These are phyloP conservation scores for Spongilla lacustris DNA, from an alignment of 37 sponge, comb jelly and placozoan species.

Conservation along the genomic window DNA sequence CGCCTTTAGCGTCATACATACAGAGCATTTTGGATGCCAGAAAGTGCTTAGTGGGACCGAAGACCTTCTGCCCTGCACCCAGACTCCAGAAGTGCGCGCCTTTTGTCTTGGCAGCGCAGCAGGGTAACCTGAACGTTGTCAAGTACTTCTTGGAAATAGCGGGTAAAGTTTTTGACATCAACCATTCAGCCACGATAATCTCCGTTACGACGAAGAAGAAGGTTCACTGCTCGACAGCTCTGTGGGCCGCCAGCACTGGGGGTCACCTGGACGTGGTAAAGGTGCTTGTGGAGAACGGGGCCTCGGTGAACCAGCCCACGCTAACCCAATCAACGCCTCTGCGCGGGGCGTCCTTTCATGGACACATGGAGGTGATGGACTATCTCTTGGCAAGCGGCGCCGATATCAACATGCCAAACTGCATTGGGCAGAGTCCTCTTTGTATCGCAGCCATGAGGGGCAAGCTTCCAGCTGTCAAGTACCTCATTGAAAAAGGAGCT, in stretches of 20 bases:
- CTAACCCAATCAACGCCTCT: slow-evolving; percentile 87
- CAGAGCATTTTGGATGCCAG: not conserved
- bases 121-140: slow-evolving; percentile 50
- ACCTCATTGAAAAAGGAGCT: slow-evolving; percentile 68
- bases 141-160: slow-evolving; percentile 50
- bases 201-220: slow-evolving; percentile 80
- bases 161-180: slow-evolving; percentile 39
- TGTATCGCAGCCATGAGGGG: slow-evolving; percentile 85
- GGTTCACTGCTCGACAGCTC: slow-evolving; percentile 88
- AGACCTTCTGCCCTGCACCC: slow-evolving; percentile 61
- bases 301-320: slow-evolving; percentile 78
- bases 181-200: slow-evolving; percentile 67
- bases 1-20: not conserved
- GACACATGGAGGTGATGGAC: slow-evolving; percentile 77
- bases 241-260: slow-evolving; percentile 89
- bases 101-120: slow-evolving; percentile 75
- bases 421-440: slow-evolving; percentile 88
- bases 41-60: slow-evolving; percentile 34
- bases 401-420: slow-evolving; percentile 85
- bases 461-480: slow-evolving; percentile 70
- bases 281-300: slow-evolving; percentile 69
- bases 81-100: slow-evolving; percentile 55
- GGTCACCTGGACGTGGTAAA: slow-evolving; percentile 78
- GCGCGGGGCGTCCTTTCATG: slow-evolving; percentile 87
- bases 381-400: slow-evolving; percentile 66